Evolutionary conservation across 30 jellyfish, hydroid and myxozoan genomes (phyloP), one percentile per base, ranked within the genome.

Genomic region (Aurelia sp.): DNA sequence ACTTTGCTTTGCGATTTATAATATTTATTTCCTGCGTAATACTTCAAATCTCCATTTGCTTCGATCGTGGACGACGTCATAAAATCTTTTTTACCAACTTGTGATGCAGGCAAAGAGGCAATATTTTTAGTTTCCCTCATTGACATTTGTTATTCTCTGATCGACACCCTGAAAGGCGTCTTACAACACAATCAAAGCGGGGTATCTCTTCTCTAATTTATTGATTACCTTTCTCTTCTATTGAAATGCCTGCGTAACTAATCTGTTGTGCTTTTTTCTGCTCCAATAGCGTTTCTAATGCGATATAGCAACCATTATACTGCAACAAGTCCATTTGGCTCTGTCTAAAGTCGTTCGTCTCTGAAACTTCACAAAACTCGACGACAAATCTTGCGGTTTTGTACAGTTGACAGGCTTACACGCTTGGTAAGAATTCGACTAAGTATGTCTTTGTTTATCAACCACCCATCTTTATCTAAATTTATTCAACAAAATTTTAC

Each of bases 331-430:
- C 17, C 5, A 18, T 48, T 59, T 35, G 52, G 66, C 77, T 58
- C 85, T 16, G 52, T 59, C 24, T 3, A 60, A 22, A 47, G 19
- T 62, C 44, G 48, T 64, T 22, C 50, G 47, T 75, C n/a, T 33
- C 67, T 52, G 41, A n/a, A 20, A 20, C 72, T 15, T 30, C 50
- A 33, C 33, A 33, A 40, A 21, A 62, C 20, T n/a, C 51, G 51
- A 62, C 70, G 16, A 20, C 18, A 35, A 62, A 11, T 63, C 48
- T 57, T 63, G 89, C 13, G 89, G 89, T 60, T 77, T 78, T 63
- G 89, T 78, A 78, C 72, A 20, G 44, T 61, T 63, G 89, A 78
- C 89, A 78, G 89, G 89, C 80, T 47, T 78, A 78, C 80, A 78
- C 80, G 89, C 89, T 78, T 78, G 89, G 89, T 55, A 78, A 44